These are phyloP conservation scores for Danaus plexippus DNA, from an alignment of 1,140 invertebrate species.

Conservation along the genomic window DNA sequence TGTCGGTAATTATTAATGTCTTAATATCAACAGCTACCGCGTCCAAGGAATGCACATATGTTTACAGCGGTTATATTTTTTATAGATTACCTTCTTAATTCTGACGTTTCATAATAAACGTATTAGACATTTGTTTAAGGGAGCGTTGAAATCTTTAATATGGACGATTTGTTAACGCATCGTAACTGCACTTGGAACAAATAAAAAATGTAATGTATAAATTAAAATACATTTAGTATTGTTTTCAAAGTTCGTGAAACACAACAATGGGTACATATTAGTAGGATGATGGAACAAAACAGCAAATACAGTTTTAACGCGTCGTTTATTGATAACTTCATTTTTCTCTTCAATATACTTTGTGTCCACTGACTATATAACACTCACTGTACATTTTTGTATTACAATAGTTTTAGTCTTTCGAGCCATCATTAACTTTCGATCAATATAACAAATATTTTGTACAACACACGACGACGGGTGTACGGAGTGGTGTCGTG, in stretches of 20 bases:
- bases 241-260: too few species aligned
- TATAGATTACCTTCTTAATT: too few species aligned
- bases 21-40: too few species aligned
- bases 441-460: conserved; percentile 68
- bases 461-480: conserved; percentile 68
- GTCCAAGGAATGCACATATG: too few species aligned
- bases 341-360: conserved; percentile 68
- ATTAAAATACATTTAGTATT: background rate
- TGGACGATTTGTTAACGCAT: background rate
- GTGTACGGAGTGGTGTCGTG: conserved; percentile 61
- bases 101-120: too few species aligned
- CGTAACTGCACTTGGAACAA: background rate
- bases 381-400: conserved; percentile 71
- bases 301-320: conserved; percentile 65
- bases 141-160: conserved; percentile 27
- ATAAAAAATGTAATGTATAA: background rate
- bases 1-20: too few species aligned
- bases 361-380: conserved; percentile 71
- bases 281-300: conserved; percentile 44
- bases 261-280: background rate
- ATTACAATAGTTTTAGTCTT: conserved; percentile 69
- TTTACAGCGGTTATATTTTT: too few species aligned
- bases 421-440: conserved; percentile 62
- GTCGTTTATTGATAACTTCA: conserved; percentile 70
- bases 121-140: too few species aligned